Evolutionary conservation across 92 coral and sea anemone genomes (phyloP), one percentile per base, ranked within the genome.

Genomic region (Heliopora coerulea): DNA sequence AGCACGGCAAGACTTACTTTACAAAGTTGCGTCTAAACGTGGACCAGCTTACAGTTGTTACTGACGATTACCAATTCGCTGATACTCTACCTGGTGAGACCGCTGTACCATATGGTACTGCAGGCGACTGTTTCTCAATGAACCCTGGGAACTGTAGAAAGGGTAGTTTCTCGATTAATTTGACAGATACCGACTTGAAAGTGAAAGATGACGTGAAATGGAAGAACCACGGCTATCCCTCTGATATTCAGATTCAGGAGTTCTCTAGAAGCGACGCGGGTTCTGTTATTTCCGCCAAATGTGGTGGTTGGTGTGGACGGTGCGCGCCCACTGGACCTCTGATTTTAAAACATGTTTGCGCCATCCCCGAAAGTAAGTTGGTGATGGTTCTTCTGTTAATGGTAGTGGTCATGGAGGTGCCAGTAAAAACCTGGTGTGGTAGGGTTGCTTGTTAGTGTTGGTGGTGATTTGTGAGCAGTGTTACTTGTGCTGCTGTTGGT

Each of bases 261-360:
- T 95, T 78, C 74, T 75, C 75, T 30, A 80, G 66, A 64, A 81
- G 83, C 26, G 37, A 25, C 21, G 86, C 69, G 30, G 91, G 91
- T 9, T 42, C 77, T 20, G 80, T 86, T 52, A 87, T 86, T 29
- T 85, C 91, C 20, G 99, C 91, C 15, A 90, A 85, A 77, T 95
- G 99, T 74, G 99, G 99, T 6, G 99, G 99, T 4, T 95, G 96
- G 86, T 95, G 99, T 62, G 88, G 96, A 46, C 81, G 96, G 21
- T 95, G 99, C 29, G 79, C 84, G 11, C 99, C 99, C 3, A 65
- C 68, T 31, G 99, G 99, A 54, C 64, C 79, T 19, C 81, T 95
- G 63, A 46, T 72, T 56, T 80, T 95, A 48, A 76, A 87, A 58
- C 88, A 90, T 0, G 44, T 88, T 49, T 95, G 97, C 70, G 54